Base-by-base conservation (phyloP, 53 echinoderm and acorn worm species). In the Glandiceps talaboti region DNA sequence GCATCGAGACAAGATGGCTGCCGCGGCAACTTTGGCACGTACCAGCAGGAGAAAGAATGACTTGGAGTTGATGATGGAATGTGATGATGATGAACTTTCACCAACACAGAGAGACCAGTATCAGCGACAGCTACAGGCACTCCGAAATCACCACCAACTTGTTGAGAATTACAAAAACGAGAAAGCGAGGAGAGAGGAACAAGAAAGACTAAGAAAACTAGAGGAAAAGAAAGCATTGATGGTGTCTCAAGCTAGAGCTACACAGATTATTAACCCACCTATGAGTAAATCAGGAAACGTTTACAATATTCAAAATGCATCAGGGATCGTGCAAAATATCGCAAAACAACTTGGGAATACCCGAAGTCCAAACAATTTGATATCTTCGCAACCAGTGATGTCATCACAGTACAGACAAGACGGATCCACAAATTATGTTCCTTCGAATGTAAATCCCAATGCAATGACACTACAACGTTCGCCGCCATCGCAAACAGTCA, bases 1-100 rank as follows among this genome's bases (percentile, higher is more conserved):
- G n/a, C n/a, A n/a, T n/a, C n/a, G n/a, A n/a, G 64, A 12, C 64
- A 45, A 45, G 64, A 45, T 45, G 64, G 64, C 64, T 20, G 64
- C 64, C 64, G 20, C 20, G 20, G 64, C 64, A 20, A 45, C 6
- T 12, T 45, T 20, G 6, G 6, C 6, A 6, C 6, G 6, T 6
- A 45, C 6, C 20, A 6, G 64, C 64, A 45, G 20, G 64, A 45
- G 64, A 6, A 45, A 45, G 64, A 45, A 45, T 20, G 20, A 20
- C 20, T 45, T 45, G 64, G 64, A 45, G 64, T 45, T 45, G 64
- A 45, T 85, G 75, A 74, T 89, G 33, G 74, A 85, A 25, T 89
- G 89, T 33, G 82, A 89, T 29, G 89, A 89, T 33, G 89, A 89
- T 0, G 79, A 31, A n/a, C 79, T 89, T 30, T 82, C 85, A 26